Evolutionary conservation across 2,797 vertebrate species (phyloP).

Genomic region (Streptopelia turtur): DNA sequence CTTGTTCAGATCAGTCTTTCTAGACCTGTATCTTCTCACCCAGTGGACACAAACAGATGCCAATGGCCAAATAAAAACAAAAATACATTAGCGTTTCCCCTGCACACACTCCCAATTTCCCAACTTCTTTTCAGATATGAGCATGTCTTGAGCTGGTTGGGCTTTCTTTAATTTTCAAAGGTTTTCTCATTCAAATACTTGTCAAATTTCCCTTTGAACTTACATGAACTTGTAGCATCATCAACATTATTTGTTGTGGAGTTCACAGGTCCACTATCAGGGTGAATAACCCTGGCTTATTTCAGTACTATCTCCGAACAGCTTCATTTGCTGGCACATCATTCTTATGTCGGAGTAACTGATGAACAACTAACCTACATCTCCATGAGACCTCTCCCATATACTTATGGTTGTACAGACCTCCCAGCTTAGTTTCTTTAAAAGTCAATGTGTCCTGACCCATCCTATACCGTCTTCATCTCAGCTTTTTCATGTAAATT

Average conservation of each 20-base stretch:
- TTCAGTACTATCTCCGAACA: neutral
- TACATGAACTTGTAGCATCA: neutral
- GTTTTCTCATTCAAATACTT: neutral
- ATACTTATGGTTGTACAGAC: neutral
- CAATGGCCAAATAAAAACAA: neutral
- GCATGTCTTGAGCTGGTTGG: neutral
- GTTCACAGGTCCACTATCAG: neutral
- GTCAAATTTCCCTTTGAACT: neutral
- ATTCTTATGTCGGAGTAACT: neutral
- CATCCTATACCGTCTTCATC: neutral
- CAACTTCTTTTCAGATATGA: neutral
- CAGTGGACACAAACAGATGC: neutral
- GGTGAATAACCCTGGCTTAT: neutral
- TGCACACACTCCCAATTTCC: neutral
- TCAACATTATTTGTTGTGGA: neutral
- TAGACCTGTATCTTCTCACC: neutral
- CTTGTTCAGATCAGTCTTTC: neutral
- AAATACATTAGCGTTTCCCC: neutral
- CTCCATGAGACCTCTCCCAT: neutral
- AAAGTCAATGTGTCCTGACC: neutral
- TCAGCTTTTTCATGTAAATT: neutral
- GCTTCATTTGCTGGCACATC: neutral
- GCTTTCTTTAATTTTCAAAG: neutral
- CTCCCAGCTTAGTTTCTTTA: neutral
- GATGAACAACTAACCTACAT: rapidly evolving